Base-by-base conservation (phyloP, 92 coral and sea anemone genomes). In the Epizoanthus scotinus region DNA sequence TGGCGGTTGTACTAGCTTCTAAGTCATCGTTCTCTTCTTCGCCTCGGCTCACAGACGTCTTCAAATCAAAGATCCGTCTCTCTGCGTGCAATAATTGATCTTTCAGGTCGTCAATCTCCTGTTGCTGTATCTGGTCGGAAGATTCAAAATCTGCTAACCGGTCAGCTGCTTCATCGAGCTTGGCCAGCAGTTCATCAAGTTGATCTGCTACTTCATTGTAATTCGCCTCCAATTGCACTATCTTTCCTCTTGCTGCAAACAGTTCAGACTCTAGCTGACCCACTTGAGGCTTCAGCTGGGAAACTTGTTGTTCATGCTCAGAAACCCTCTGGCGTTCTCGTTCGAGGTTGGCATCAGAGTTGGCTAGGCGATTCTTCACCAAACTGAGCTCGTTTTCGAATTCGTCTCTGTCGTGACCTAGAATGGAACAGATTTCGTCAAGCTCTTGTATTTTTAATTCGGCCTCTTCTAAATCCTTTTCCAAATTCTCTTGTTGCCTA, bases 21-120 rank as follows among this genome's bases (percentile, higher is more conserved):
- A 95, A 89, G 25, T 95, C 99, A 58, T 95, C 99, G 54, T 93
- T 87, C 59, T 95, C 98, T 31, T 89, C 91, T 50, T 95, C 98
- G 17, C 89, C 86, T 68, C 91, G 79, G 47, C 92, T 93, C n/a
- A 93, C 84, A 53, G 93, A 77, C 6, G 79, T 78, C 78, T 85
- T 93, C 72, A 95, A 31, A 17, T 95, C 97, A 58, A 91, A 53
- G 49, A 93, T 85, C 73, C 90, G 83, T 60, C 89, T 88, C 61
- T 93, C 98, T 18, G 96, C 88, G 82, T 91, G 94, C 24, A 68
- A 79, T 21, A 89, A 80, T 31, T 93, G 99, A 61, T 86, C 84
- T 77, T 89, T 93, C 13, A 93, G 87, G 75, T 95, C 99, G 27
- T 95, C 99, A 14, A 91, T 87, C 73, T 95, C 98, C 54, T 88